phyloP scores from a whole-genome alignment of 30 jellyfish, hydroid and myxozoan species.

The Chrysaora quinquecirrha region DNA sequence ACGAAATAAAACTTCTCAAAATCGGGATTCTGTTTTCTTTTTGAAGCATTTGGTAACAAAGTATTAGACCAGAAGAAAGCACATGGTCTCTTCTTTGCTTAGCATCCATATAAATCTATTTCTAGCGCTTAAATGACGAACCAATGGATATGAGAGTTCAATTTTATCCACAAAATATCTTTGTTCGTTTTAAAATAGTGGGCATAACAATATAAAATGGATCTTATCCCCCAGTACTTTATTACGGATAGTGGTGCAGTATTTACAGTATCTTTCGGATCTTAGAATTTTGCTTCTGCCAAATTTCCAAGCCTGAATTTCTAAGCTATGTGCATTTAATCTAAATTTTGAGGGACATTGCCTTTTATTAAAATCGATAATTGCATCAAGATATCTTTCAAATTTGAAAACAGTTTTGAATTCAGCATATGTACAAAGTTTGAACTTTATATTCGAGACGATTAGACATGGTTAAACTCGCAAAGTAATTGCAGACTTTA shows the following conservation, averaged over 20 bases:
- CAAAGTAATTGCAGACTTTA: neutral
- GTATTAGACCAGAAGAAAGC: neutral
- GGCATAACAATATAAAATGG: neutral
- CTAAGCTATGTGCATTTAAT: too few species aligned
- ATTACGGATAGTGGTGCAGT: neutral
- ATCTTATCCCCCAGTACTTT: neutral
- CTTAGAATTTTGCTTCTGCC: too few species aligned
- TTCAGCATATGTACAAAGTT: slow-evolving; percentile 20
- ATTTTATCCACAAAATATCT: too few species aligned
- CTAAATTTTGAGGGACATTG: slow-evolving; percentile 8
- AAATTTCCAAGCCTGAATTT: neutral
- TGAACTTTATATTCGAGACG: neutral
- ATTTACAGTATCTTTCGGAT: too few species aligned
- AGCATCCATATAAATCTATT: neutral
- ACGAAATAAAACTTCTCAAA: too few species aligned
- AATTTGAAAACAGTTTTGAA: too few species aligned
- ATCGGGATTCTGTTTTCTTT: neutral
- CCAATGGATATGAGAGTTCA: neutral
- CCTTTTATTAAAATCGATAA: slow-evolving; percentile 15
- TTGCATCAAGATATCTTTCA: too few species aligned
- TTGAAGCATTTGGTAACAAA: too few species aligned
- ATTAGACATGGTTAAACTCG: neutral
- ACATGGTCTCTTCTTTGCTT: too few species aligned
- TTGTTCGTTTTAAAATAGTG: neutral
- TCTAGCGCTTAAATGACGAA: neutral